Evolutionary conservation across 2,888 invertebrate genomes (phyloP), one percentile per base, ranked within the genome.

Genomic region (Perdita meconis): DNA sequence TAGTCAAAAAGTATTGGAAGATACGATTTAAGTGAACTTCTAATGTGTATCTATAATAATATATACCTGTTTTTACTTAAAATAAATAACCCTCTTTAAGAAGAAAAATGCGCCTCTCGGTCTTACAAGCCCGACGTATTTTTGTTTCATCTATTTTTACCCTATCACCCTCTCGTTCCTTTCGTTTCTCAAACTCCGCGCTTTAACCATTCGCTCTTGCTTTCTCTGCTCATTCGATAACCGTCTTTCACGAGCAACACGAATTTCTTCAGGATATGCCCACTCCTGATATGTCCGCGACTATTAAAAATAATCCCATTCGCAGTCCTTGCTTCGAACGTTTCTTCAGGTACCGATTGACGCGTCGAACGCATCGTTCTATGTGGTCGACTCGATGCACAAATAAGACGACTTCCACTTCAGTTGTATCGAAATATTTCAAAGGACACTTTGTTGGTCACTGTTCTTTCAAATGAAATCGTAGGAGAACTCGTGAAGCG

Each of bases 341-440:
- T 81, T 85, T 87, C 74, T 85, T 90, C 90, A 90, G 90, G 90
- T 91, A 91, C 89, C 87, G 86, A 87, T 88, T 86, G 86, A 83
- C 87, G 84, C 85, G 82, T 86, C 84, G 84, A 81, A 74, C 75
- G 68, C 68, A 50, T 66, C 74, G 59, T 68, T 67, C 63, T 51
- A 66, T 26, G 40, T 16, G 24, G 59, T 55, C 60, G 60, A 67
- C 12, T 36, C 73, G 73, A 74, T 59, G 69, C 72, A 69, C 77
- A 64, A 55, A 56, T 65, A 55, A 51, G 8, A 44, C 6, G n/a
- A 8, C 42, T 30, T 30, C 30, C 30, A 30, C 6, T 2, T 30
- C 3, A 30, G 30, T 30, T 4, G 30, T 30, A 4, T 30, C 6
- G 30, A 30, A 30, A 30, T 2, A 6, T 6, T 30, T 6, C 2